Base-by-base conservation (phyloP, 2,797 vertebrate genomes). In the Hipposideros larvatus region DNA sequence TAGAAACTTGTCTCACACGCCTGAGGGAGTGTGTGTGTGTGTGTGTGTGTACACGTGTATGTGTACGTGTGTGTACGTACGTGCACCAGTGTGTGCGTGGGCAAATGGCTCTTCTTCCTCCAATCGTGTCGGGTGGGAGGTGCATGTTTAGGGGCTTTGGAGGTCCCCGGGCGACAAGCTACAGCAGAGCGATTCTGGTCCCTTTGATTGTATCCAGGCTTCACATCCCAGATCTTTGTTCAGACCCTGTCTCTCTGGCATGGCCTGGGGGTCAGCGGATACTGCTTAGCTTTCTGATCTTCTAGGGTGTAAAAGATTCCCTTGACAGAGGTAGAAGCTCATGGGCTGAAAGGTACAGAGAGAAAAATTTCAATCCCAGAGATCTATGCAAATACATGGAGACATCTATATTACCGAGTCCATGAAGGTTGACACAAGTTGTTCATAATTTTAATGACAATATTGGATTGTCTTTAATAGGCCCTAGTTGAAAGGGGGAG, bases 241-340 rank as follows among this genome's bases (percentile, higher is more conserved):
- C 94, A 73, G 88, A 95, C 18, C 9, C 74, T 8, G 4, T 74
- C 74, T 97, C 77, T 90, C 78, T 48, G 70, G 93, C n/a, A 61
- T 73, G 74, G 85, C 82, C 95, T 57, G 68, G 61, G 74, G 95
- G 70, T 55, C 78, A 57, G 3, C 59, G 78, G 74, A 79, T 79
- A 83, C 63, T 10, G 26, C 79, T 95, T 70, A 53, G 84, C 57
- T 68, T 95, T 96, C 73, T 94, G 80, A 94, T 97, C 90, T 93
- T 92, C 34, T 19, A 59, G 55, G 31, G 34, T 89, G n/a, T 55
- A 63, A 87, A 92, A 78, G 59, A 88, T 37, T 78, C 53, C 53
- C 82, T 88, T 26, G 48, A 77, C 70, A 61, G 71, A 80, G 73
- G 18, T 51, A 41, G 80, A 73, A 70, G 59, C 63, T 65, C n/a